phyloP scores from a whole-genome alignment of 2,113 vertebrate species.

The Ammodytes marinus region DNA sequence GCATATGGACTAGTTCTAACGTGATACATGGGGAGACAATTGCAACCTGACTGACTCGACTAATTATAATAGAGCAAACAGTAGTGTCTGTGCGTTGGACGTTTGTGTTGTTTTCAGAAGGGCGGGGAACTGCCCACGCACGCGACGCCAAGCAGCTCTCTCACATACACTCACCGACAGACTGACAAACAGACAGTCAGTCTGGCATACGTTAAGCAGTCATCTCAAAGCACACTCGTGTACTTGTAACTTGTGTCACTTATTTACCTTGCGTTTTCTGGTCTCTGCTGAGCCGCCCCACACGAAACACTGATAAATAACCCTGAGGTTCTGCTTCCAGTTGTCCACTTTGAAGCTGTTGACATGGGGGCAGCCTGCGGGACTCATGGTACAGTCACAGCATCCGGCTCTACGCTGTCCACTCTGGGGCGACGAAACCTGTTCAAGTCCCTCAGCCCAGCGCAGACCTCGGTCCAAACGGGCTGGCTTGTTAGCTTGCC shows the following conservation, averaged over 20 bases:
- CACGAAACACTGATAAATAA: constrained; percentile 98
- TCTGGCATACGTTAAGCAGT: background rate
- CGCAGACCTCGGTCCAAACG: constrained; percentile 55
- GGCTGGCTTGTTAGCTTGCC: constrained; percentile 60
- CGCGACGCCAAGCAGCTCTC: constrained; percentile 33
- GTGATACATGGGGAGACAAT: background rate
- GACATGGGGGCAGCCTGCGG: constrained; percentile 95
- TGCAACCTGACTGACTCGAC: background rate
- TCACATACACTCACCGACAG: constrained; percentile 22
- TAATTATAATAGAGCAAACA: too few species aligned
- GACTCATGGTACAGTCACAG: constrained; percentile 90
- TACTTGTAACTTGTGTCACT: constrained; percentile 28
- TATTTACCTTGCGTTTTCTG: constrained; percentile 96
- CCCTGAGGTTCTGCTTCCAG: constrained; percentile 98
- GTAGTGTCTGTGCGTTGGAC: constrained; percentile 5
- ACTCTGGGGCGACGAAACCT: constrained; percentile 69
- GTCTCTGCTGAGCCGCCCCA: constrained; percentile 96
- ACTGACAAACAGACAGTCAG: constrained; percentile 21
- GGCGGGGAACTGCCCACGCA: constrained; percentile 64
- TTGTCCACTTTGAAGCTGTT: constrained; percentile 97
- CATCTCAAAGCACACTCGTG: constrained; percentile 2
- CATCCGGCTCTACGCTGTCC: constrained; percentile 75
- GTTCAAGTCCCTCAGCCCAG: constrained; percentile 52
- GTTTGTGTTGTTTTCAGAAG: constrained; percentile 62
- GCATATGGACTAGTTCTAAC: background rate